phyloP scores from a whole-genome alignment of 2,888 invertebrate genomes.

The Ceraclea dissimilis region DNA sequence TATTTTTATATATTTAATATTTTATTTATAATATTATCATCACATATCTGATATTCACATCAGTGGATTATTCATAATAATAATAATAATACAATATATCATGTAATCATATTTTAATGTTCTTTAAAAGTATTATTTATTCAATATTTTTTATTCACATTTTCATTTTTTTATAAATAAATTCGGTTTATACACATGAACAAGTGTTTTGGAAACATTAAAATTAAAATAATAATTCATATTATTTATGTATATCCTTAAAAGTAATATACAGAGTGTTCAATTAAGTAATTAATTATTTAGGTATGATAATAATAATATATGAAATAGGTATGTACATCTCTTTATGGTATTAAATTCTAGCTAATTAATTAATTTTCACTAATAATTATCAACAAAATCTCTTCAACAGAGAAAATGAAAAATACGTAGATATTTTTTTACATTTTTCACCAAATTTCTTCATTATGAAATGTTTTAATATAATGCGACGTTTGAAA shows the following conservation, averaged over 20 bases:
- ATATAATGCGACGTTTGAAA: no score
- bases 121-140: background rate
- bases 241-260: background rate
- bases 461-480: no score
- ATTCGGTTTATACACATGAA: conserved; percentile 23
- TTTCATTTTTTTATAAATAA: conserved; percentile 17
- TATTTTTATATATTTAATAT: background rate
- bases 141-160: conserved; percentile 15
- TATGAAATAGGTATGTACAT: no score
- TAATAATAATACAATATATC: background rate
- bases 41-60: conserved; percentile 1
- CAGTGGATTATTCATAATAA: conserved; percentile 1
- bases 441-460: no score
- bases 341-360: no score
- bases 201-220: background rate
- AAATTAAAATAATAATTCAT: no score
- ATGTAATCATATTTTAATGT: background rate
- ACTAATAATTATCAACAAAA: no score
- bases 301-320: background rate
- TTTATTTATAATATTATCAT: background rate
- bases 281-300: background rate
- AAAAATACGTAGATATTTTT: no score
- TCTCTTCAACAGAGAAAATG: no score
- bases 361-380: no score
- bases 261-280: background rate